Base-by-base conservation (phyloP, 2,888 invertebrate species). In the Coenonympha glycerion region DNA sequence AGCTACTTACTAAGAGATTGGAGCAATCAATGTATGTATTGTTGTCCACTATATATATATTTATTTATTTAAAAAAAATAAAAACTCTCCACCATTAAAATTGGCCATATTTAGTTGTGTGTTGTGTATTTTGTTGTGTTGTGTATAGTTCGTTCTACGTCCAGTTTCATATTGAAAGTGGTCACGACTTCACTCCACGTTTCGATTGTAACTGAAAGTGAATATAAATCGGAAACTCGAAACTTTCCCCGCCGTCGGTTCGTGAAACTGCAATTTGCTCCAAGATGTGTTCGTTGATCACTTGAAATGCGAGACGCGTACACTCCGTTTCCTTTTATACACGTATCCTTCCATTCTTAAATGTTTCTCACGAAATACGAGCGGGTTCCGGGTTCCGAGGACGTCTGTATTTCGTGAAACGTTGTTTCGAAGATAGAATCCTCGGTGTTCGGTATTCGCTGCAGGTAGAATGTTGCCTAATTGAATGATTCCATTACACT, bases 261-360 rank as follows among this genome's bases (percentile, higher is more conserved):
- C 46, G 46, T 37, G 46, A 46, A 46, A 37, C 46, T 46, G 21
- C 46, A 19, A 26, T 46, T 46, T 36, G 36, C 36, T 11, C 6
- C 6, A 34, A 34, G 18, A 46, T 36, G 8, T 9, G 31, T 46
- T 37, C 26, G 28, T 28, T 26, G n/a, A 9, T 3, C n/a, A 28
- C 26, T 46, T 46, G 13, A 37, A 13, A 46, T 46, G 36, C 46
- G 18, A n/a, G 28, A 6, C 41, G 11, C 41, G 19, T 11, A 9
- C n/a, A 11, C 11, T 36, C 13, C 37, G 15, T 1, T 24, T 39
- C 16, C 24, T 39, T 22, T 39, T 11, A n/a, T n/a, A n/a, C n/a
- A n/a, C n/a, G n/a, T n/a, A 39, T 24, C 24, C 22, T 39, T 15
- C 6, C 21, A 13, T 9, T 24, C 15, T 24, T n/a, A 2, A 24